Evolutionary conservation across 2,113 vertebrate species (phyloP), one percentile per base, ranked within the genome.

Genomic region (Saguinus midas): DNA sequence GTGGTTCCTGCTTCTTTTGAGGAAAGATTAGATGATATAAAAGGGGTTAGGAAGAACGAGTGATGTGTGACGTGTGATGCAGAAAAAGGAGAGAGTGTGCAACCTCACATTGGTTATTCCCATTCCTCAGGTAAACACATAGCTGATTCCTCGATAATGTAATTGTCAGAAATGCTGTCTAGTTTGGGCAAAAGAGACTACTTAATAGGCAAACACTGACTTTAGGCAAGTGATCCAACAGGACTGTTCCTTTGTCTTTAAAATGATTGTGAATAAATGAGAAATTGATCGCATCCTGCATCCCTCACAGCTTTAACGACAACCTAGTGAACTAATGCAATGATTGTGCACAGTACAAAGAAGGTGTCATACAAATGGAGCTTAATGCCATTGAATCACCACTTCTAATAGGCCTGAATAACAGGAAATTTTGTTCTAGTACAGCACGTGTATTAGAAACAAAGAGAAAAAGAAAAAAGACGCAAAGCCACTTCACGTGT

Each of bases 41-140:
- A 90, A 29, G 18, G 8, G 64, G 14, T 64, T 90, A 25, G 55
- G 17, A 43, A 50, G 61, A 17, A 96, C 81, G 29, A 76, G 92
- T 18, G n/a, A 73, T 55, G n/a, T 57, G 64, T 95, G 11, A 0
- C 50, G 2, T 75, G 21, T 1, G 9, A 52, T 32, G n/a, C 57
- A 93, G 48, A 57, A 57, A 21, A 86, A 45, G 50, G 32, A 82
- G 12, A 11, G 7, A 17, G 17, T 12, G 0, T 50, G 9, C 2
- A 48, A 11, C 1, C 12, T 76, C 7, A 0, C 16, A 0, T n/a
- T 0, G 1, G 35, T 25, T 9, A 16, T 21, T 7, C 52, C 13
- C 25, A 17, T 9, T 23, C 37, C 10, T 79, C 9, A 32, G 27
- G 13, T 37, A 13, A 35, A 35, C 2, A 9, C 0, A 0, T 0